Evolutionary conservation across 2,113 vertebrate species (phyloP).

Genomic region (Rhodinocichla rosea): DNA sequence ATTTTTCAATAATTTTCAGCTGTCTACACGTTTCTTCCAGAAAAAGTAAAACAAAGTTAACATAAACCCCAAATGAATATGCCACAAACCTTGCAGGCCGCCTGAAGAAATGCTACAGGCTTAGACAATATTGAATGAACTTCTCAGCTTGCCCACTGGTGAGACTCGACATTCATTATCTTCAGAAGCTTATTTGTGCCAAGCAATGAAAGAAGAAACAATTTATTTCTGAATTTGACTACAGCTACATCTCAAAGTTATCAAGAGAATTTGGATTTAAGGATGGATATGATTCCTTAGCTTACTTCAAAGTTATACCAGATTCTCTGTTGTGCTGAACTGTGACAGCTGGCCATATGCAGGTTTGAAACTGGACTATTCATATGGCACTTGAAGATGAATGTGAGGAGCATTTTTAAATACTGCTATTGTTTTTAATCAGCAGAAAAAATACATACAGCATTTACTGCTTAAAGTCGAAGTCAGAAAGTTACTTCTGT

Average conservation of each 20-base stretch:
- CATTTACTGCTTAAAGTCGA: background rate
- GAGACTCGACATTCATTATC: background rate
- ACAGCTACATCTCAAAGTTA: background rate
- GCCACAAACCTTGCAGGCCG: background rate
- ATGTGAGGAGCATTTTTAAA: background rate
- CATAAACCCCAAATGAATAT: background rate
- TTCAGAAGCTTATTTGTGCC: slow-evolving; percentile 7
- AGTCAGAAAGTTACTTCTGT: background rate
- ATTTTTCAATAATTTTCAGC: background rate
- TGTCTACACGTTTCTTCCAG: background rate
- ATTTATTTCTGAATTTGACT: slow-evolving; percentile 11
- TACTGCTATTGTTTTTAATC: background rate
- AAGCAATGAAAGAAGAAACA: slow-evolving; percentile 16
- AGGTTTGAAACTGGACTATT: background rate
- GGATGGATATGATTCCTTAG: background rate
- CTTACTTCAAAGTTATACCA: background rate
- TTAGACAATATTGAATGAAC: background rate
- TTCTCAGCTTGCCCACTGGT: background rate
- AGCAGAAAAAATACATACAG: background rate
- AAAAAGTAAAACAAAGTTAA: background rate
- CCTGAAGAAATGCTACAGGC: background rate
- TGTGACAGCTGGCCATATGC: background rate
- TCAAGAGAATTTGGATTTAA: slow-evolving; percentile 41
- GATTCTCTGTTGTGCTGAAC: slow-evolving; percentile 12
- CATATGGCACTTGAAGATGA: background rate